phyloP scores from a whole-genome alignment of 1,140 invertebrate genomes.

The Drosophila aff. region DNA sequence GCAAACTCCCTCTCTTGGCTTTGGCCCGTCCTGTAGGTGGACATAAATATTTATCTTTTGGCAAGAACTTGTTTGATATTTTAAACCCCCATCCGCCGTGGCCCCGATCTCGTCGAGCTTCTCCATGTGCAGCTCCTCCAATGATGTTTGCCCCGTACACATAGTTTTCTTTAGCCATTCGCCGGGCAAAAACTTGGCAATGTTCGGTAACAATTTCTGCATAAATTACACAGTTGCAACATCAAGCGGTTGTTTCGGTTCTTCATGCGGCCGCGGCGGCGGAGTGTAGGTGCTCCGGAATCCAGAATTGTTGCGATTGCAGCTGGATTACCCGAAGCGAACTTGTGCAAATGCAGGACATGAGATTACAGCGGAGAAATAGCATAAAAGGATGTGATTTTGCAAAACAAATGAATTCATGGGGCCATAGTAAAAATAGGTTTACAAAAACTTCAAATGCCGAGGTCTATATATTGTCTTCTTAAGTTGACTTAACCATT shows the following conservation, averaged over 20 bases:
- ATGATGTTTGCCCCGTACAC: constrained; percentile 58
- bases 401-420: neutral
- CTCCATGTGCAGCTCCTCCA: constrained; percentile 32
- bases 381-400: neutral
- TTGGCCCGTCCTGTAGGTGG: constrained; percentile 64
- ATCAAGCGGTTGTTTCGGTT: constrained; percentile 31
- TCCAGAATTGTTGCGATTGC: constrained; percentile 41
- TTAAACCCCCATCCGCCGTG: constrained; percentile 40
- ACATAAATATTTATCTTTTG: constrained; percentile 84
- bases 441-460: too few species aligned
- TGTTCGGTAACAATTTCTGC: constrained; percentile 76
- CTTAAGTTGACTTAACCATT: neutral
- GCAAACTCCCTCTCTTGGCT: constrained; percentile 11
- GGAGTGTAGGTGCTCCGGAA: constrained; percentile 8
- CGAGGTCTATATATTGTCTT: neutral
- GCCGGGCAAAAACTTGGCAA: constrained; percentile 69
- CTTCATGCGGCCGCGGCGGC: neutral
- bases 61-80: constrained; percentile 83
- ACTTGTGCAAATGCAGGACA: constrained; percentile 22
- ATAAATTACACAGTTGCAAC: constrained; percentile 72
- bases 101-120: constrained; percentile 20
- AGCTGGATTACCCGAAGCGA: constrained; percentile 35
- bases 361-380: constrained; percentile 8
- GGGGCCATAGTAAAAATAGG: neutral
- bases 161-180: constrained; percentile 66